Evolutionary conservation across 1,140 invertebrate genomes (phyloP).

Genomic region (Agraylea sexmaculata): DNA sequence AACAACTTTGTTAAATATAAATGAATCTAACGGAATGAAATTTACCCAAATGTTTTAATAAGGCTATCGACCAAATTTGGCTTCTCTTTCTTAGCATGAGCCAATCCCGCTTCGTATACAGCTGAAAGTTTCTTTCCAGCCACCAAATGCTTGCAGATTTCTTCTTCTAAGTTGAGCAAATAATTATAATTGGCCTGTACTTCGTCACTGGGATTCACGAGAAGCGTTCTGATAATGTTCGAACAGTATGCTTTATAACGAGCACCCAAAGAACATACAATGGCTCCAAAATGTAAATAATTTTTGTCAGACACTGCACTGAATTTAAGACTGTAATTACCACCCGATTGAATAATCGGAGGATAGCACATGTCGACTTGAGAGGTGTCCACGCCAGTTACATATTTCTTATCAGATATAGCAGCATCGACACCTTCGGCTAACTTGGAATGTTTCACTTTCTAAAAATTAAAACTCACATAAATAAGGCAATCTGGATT

Average conservation of each 20-base stretch:
- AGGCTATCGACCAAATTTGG: slow-evolving; percentile 80
- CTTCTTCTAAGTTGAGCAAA: slow-evolving; percentile 82
- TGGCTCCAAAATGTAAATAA: slow-evolving; percentile 88
- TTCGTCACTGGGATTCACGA: slow-evolving; percentile 85
- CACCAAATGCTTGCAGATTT: slow-evolving; percentile 73
- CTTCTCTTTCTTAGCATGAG: slow-evolving; percentile 79
- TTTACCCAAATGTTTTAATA: slow-evolving; percentile 80
- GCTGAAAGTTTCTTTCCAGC: slow-evolving; percentile 77
- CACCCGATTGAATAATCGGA: slow-evolving; percentile 96
- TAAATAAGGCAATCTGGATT: no score
- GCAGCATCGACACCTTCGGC: slow-evolving; percentile 90
- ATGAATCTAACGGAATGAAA: slow-evolving; percentile 17
- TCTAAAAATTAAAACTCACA: slow-evolving; percentile 48
- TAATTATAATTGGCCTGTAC: slow-evolving; percentile 88
- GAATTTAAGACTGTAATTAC: slow-evolving; percentile 94
- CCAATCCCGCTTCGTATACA: slow-evolving; percentile 77
- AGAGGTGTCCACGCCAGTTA: slow-evolving; percentile 72
- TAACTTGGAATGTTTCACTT: slow-evolving; percentile 88
- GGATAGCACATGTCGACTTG: slow-evolving; percentile 96
- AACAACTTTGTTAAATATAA: slow-evolving; percentile 21
- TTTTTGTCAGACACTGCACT: slow-evolving; percentile 91
- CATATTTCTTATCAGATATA: slow-evolving; percentile 87
- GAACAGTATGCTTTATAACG: slow-evolving; percentile 98
- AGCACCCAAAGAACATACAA: slow-evolving; percentile 88
- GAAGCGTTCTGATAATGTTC: slow-evolving; percentile 93